Evolutionary conservation across 1,140 invertebrate genomes (phyloP).

Genomic region (Ditylenchus dipsaci): DNA sequence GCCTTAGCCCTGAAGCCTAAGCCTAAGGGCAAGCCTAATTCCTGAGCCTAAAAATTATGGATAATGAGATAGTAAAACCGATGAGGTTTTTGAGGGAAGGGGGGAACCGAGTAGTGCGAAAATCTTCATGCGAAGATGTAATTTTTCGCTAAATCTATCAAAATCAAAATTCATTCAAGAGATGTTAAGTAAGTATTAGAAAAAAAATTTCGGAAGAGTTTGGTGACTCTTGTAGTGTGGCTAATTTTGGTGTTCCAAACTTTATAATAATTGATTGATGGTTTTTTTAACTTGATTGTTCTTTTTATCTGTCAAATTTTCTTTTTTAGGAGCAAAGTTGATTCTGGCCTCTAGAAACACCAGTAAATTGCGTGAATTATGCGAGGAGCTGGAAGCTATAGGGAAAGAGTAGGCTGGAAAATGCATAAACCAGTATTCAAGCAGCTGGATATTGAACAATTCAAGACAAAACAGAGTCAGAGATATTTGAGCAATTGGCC

Average conservation of each 20-base stretch:
- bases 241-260: background rate
- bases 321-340: conserved; percentile 32
- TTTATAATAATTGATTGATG: background rate
- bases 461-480: conserved; percentile 7
- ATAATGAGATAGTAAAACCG: too few species aligned
- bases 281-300: background rate
- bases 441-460: conserved; percentile 28
- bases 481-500: conserved; percentile 8
- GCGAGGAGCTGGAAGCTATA: conserved; percentile 18
- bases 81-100: too few species aligned
- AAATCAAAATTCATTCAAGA: conserved; percentile 5
- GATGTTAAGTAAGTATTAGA: conserved; percentile 9
- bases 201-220: too few species aligned
- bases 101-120: too few species aligned
- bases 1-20: too few species aligned
- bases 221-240: background rate
- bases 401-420: conserved; percentile 14
- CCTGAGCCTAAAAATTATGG: too few species aligned
- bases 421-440: conserved; percentile 16
- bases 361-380: conserved; percentile 44
- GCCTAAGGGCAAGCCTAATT: too few species aligned
- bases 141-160: background rate
- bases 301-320: background rate
- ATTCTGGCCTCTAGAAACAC: conserved; percentile 46
- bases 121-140: too few species aligned